Evolutionary conservation across 2,113 vertebrate species (phyloP).

Genomic region (Dendrocopos noguchii): DNA sequence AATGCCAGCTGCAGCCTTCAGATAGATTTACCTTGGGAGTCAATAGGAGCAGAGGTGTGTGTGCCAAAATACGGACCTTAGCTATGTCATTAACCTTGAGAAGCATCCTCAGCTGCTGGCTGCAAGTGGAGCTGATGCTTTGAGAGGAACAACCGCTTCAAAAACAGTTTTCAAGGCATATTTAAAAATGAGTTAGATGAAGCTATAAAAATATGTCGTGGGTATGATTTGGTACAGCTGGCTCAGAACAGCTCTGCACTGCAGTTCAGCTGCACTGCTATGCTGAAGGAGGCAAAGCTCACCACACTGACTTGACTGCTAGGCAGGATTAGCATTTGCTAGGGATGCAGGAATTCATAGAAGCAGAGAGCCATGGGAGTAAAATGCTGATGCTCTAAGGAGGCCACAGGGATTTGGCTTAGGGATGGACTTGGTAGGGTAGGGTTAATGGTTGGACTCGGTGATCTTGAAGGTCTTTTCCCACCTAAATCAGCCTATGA

Average conservation of each 20-base stretch:
- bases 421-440: too few species aligned
- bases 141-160: constrained; percentile 37
- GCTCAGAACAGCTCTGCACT: background rate
- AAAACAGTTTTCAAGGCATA: constrained; percentile 40
- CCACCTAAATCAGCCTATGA: too few species aligned
- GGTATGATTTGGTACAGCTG: background rate
- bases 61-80: constrained; percentile 5
- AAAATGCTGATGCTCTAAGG: background rate
- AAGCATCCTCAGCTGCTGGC: constrained; percentile 35
- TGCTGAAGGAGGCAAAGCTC: background rate
- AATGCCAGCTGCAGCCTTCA: constrained; percentile 15
- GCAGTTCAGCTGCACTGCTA: background rate
- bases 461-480: too few species aligned
- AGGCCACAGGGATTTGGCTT: background rate
- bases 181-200: constrained; percentile 14
- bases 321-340: background rate
- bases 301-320: background rate
- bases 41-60: constrained; percentile 33
- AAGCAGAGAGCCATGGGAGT: background rate
- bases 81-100: constrained; percentile 66
- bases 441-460: too few species aligned
- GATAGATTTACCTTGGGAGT: constrained; percentile 32
- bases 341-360: background rate
- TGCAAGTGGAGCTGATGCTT: constrained; percentile 43
- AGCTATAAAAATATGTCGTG: background rate